Evolutionary conservation across 2,797 vertebrate species (phyloP), one percentile per base, ranked within the genome.

Genomic region (Xenopus petersii): DNA sequence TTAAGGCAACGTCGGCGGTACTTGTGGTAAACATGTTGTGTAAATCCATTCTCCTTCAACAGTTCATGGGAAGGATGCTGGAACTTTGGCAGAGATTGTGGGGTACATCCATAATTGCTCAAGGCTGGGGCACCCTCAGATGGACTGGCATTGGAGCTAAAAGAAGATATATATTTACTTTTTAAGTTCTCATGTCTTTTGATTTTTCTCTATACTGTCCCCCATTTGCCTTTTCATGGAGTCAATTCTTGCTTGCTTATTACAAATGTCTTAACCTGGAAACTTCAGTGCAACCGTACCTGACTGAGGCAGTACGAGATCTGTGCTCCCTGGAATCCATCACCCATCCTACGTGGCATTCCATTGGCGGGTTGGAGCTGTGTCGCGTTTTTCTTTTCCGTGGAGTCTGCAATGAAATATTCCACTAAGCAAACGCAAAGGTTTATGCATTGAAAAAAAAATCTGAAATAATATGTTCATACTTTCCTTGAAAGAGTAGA

Each of bases 11-110:
- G 95, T 83, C 97, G 93, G 82, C 96, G 95, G 86, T 98, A 99
- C 87, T 99, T 99, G 92, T 99, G 97, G 91, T 99, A 99, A 81
- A 99, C 97, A 0, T 99, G 97, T 88, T 99, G 97, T 17, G 97
- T 99, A 92, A 99, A 99, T 89, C 97, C 97, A 1, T 98, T 99
- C 87, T 99, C 97, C 89, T 99, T 99, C 80, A 99, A 94, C 83
- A 99, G 91, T 91, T 99, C 97, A 0, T 99, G 97, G 0, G 97
- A 99, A 54, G 97, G 97, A 77, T 99, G 97, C 86, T 99, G 97
- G 87, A 99, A 99, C 85, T 99, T 99, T 81, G 97, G 97, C 80
- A 99, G 90, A 70, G 97, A 98, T 88, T 99, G 97, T 0, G 97
- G 97, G 1, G 97, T 98, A 85, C 95, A 97, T 86, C 96, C 97